These are phyloP conservation scores for Gnathonemus longibarbis DNA, from an alignment of 2,113 vertebrate species.

Conservation along the genomic window DNA sequence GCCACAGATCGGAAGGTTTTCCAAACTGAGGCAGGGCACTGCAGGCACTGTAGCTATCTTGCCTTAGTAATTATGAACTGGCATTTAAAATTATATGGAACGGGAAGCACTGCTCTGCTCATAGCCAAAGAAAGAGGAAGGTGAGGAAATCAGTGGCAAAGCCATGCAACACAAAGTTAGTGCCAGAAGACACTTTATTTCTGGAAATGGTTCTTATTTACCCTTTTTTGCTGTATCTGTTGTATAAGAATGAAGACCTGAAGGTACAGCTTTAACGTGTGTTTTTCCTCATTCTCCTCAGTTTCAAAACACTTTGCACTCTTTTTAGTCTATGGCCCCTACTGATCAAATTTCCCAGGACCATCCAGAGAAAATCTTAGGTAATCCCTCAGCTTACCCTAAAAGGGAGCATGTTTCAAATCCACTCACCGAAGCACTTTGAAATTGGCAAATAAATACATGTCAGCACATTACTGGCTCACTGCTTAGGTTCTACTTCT, in stretches of 20 bases:
- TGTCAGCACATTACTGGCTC: background rate
- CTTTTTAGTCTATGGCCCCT: background rate
- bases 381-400: background rate
- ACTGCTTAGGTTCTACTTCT: background rate
- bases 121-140: background rate
- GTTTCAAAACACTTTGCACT: background rate
- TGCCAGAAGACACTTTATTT: background rate
- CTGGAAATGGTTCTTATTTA: background rate
- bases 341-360: background rate
- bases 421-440: background rate
- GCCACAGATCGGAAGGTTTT: background rate
- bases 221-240: background rate
- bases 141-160: background rate
- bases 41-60: background rate
- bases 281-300: background rate
- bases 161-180: background rate
- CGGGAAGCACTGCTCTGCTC: background rate
- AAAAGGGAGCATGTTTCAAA: background rate
- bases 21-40: background rate
- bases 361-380: background rate
- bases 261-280: background rate
- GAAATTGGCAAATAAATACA: constrained; percentile 2
- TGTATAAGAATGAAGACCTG: background rate
- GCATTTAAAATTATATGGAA: background rate
- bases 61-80: background rate